Percentiles rank a stretch among this genome's conserved stretches.
These are phyloP conservation scores for Glomeris marginata DNA, from an alignment of 2,888 invertebrate genomes.

Conservation along the genomic window DNA sequence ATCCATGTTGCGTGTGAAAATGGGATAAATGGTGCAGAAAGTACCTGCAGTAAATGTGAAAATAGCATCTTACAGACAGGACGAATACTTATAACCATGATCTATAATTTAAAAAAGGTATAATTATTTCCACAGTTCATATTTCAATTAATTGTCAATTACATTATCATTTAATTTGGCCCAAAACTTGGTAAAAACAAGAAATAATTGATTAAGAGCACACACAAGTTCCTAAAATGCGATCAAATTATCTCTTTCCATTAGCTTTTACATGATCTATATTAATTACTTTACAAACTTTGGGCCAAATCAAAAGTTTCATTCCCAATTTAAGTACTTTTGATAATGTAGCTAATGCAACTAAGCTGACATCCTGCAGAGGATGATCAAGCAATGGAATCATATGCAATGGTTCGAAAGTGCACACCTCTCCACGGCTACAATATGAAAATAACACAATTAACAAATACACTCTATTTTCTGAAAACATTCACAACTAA, in stretches of 20 bases:
- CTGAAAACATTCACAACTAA: conserved; percentile 78
- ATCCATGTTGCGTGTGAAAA: too few relatives aligned
- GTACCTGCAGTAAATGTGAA: conserved; percentile 53
- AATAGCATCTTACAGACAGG: conserved; percentile 63
- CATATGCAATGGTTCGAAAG: conserved; percentile 50
- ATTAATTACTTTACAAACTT: background rate
- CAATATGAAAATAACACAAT: conserved; percentile 10
- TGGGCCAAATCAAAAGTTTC: conserved; percentile 1
- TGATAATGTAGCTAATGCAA: conserved; percentile 87
- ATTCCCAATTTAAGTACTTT: conserved; percentile 43
- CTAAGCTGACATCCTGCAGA: conserved; percentile 54
- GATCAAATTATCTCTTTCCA: too few relatives aligned
- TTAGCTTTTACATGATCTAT: too few relatives aligned
- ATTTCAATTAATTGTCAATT: too few relatives aligned
- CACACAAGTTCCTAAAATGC: too few relatives aligned
- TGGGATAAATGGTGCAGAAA: background rate
- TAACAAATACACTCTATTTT: conserved; percentile 32
- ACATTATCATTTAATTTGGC: too few relatives aligned
- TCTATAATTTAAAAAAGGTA: conserved; percentile 32
- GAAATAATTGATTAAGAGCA: too few relatives aligned
- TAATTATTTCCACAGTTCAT: too few relatives aligned
- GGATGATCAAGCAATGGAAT: conserved; percentile 44
- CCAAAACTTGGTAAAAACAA: too few relatives aligned
- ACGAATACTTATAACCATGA: conserved; percentile 60
- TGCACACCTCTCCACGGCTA: conserved; percentile 83